Evolutionary conservation across 1,140 invertebrate genomes (phyloP), one percentile per base, ranked within the genome.

Genomic region (Drosophila jambulina): DNA sequence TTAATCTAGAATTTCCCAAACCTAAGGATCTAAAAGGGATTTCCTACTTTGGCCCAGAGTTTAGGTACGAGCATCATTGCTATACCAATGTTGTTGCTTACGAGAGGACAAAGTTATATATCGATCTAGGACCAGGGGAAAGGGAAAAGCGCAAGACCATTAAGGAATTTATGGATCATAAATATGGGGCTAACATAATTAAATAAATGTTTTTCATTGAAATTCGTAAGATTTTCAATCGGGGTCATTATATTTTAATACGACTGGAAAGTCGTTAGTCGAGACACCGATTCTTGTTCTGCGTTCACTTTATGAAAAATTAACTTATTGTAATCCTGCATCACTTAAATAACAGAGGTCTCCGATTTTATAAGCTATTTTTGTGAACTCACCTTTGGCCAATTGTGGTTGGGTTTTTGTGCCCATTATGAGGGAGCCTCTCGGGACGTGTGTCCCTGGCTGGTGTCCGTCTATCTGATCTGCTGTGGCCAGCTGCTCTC

Each of bases 371-470:
- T 2, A 38, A 12, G n/a, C 36, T 2, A 10, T 4, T 1, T 15
- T 21, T 3, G 1, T 32, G n/a, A 38, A 53, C 85, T 78, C 42
- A 88, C 85, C 85, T 88, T 85, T 88, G 60, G 78, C 60, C 75
- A 82, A 61, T 82, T 88, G 85, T 43, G 85, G 85, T 69, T 90
- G 85, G 61, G 85, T 88, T 82, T 88, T 88, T 85, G 85, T 90
- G 81, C 85, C 85, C 85, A 88, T 88, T 81, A 72, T 88, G 82
- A 79, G 62, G 62, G 57, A 68, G 80, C 80, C 54, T 32, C 48
- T 46, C 19, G 38, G 46, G 34, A 59, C 56, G 13, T 58, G 65
- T 15, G 54, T 74, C 68, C 70, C 36, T 49, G 40, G 54, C 69
- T 36, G 45, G 38, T 49, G 19, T 58, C 69, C 70, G 46, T 71